Evolutionary conservation across 1,140 invertebrate species (phyloP), one percentile per base, ranked within the genome.

Genomic region (Gryllus bimaculatus): DNA sequence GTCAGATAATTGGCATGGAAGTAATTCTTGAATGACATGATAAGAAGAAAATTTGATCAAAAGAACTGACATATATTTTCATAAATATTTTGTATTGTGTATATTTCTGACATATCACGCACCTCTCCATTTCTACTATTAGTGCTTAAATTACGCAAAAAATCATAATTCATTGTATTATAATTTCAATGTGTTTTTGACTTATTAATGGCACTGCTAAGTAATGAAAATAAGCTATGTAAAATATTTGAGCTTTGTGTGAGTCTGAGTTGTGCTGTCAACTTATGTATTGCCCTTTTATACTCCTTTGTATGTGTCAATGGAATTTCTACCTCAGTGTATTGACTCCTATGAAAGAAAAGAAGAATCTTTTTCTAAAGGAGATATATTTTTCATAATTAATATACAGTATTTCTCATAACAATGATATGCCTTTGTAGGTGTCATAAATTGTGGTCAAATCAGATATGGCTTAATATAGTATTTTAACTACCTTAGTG

Each of bases 321-420:
- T 66, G 54, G 54, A 66, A 66, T 66, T 66, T 66, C 54, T 66
- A 66, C 54, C 54, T 66, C 54, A 66, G 54, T 66, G 54, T 66
- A 66, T 66, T 66, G 18, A 66, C 54, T 66, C 54, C 54, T 66
- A 66, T 66, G 18, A 1, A 13, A 66, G 54, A 66, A 66, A 66
- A 66, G 10, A 66, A 66, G 26, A 39, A 39, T 39, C 18, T 18
- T 66, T 66, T 66, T 66, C 54, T 66, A 66, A 13, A 66, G 54
- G 54, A 66, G 54, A 66, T 66, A 66, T 66, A 66, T 66, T 66
- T 66, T 66, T 66, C 54, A 66, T 66, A 66, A 66, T 18, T 66
- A 66, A 66, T 66, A 66, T 66, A 66, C 54, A 66, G 54, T 66
- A 66, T 66, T 66, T 66, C 54, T 13, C 54, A 66, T 66, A 66